phyloP scores from a whole-genome alignment of 2,113 vertebrate species.

The Nothocercus julius region DNA sequence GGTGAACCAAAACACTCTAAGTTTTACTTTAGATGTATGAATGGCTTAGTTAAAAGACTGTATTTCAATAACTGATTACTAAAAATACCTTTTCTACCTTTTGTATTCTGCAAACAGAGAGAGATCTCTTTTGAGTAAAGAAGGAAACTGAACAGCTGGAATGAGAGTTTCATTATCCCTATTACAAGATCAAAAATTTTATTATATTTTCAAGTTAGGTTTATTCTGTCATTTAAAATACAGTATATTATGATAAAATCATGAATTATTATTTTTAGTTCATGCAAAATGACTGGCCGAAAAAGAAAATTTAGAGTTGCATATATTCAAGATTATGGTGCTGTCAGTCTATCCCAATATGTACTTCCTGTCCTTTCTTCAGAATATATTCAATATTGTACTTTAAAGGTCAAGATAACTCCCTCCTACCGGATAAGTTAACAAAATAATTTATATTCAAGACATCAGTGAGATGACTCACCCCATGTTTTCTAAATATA shows the following conservation, averaged over 20 bases:
- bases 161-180: neutral
- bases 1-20: neutral
- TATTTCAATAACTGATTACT: neutral
- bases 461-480: neutral
- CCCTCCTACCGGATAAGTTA: neutral
- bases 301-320: neutral
- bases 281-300: neutral
- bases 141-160: neutral
- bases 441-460: neutral
- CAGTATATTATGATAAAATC: neutral
- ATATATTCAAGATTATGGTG: neutral
- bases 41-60: neutral
- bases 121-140: neutral
- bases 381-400: neutral
- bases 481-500: neutral
- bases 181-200: neutral
- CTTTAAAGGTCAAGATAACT: neutral
- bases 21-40: neutral
- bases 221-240: neutral
- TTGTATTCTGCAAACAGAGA: neutral
- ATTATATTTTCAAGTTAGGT: neutral
- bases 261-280: neutral
- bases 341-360: neutral
- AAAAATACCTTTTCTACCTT: neutral
- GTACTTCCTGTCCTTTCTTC: neutral